Base-by-base conservation (phyloP, 1,140 invertebrate genomes). In the Mercenaria mercenaria region DNA sequence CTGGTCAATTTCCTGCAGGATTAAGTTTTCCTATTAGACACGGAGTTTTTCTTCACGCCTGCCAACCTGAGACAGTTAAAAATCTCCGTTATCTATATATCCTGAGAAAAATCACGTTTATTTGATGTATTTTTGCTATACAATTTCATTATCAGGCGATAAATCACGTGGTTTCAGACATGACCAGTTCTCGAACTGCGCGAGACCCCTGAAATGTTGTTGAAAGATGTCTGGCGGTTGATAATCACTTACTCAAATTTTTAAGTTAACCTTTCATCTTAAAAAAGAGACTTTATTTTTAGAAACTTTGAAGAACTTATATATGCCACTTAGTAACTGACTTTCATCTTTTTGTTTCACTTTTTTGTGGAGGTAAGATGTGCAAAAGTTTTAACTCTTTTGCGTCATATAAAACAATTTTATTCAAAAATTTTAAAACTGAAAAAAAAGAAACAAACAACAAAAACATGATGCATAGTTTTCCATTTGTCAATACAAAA, bases 121-220 rank as follows among this genome's bases (percentile, higher is more conserved):
- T 72, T 72, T 72, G 11, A 41, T 72, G 67, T 72, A 72, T 29
- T 39, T 41, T 72, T 72, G 3, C n/a, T 72, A 39, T 72, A 72
- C 29, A 15, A 37, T 72, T 72, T 72, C 67, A 72, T 13, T 41
- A 72, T 13, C 67, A 72, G 67, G 29, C 67, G 34, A 39, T 72
- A 67, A 32, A 39, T 72, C 67, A 39, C 67, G 23, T 41, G 34
- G 13, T 72, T 37, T 26, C 34, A 72, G 67, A 72, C 67, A 26
- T 41, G 67, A 41, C 67, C 29, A 29, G 4, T 8, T 11, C 59
- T 6, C 20, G 59, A 64, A 64, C n/a, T 64, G 20, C 29, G 1
- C 4, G 59, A 64, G 20, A 26, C 26, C 26, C n/a, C 8, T 64
- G 59, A 29, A 29, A 47, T 64, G 6, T 6, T 29, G 59, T 64